Conservation (phyloP, 2,113 vertebrate species). For the Entomyzon cyanotis region DNA sequence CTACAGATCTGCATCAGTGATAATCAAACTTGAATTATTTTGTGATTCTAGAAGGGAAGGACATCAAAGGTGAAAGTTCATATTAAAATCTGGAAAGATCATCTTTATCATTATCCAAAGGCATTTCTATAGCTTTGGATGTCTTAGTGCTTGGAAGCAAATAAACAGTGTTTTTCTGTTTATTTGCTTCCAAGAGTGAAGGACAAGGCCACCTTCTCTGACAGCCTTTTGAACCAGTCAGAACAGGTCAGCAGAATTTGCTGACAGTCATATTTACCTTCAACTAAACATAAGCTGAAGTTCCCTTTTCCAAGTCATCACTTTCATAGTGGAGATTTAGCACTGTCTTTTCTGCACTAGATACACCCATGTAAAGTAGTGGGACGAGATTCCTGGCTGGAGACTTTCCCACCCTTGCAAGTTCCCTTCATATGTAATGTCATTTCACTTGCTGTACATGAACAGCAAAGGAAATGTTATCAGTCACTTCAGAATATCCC, state of each 20-base stretch:
- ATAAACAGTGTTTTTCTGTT: neutral
- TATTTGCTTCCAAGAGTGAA: neutral
- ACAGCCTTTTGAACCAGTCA: neutral
- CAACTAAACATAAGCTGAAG: neutral
- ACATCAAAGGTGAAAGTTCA: neutral
- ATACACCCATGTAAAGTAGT: neutral
- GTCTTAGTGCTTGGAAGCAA: too few species aligned
- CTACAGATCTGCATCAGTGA: neutral
- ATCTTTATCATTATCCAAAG: neutral
- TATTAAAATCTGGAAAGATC: neutral
- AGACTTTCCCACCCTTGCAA: neutral
- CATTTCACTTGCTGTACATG: neutral
- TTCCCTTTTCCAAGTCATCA: neutral
- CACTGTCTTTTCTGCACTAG: neutral
- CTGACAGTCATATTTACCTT: neutral
- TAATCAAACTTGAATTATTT: neutral
- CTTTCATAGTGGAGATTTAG: neutral
- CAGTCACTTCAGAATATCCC: neutral
- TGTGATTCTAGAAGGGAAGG: neutral
- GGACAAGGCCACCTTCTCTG: neutral
- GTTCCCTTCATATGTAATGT: neutral
- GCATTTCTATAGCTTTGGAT: neutral
- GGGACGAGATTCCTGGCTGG: neutral
- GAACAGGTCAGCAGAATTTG: neutral
- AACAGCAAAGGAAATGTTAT: neutral